A percentile compares a stretch with the other conserved stretches of the same genome.
phyloP scores from a whole-genome alignment of 2,113 vertebrate genomes.

The Thermophis baileyi region DNA sequence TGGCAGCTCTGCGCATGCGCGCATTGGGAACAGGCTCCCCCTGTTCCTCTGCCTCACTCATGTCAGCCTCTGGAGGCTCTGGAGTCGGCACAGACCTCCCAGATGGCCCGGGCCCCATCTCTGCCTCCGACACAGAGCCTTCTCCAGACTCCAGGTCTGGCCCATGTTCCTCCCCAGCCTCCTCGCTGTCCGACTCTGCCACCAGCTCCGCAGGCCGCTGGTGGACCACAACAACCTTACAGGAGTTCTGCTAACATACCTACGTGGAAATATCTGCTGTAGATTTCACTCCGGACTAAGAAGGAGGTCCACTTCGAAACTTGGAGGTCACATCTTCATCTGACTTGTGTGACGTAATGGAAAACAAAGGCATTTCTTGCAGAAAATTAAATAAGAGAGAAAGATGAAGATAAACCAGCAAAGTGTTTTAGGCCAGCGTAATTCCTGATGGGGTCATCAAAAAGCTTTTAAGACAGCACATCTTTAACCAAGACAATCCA shows the following conservation, averaged over 20 bases:
- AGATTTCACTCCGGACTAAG: not conserved
- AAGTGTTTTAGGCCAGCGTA: not conserved
- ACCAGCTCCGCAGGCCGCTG: no score
- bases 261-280: not conserved
- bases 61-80: no score
- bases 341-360: not conserved
- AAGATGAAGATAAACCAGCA: not conserved
- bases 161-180: no score
- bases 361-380: not conserved
- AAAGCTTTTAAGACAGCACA: not conserved
- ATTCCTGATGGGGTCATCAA: constrained; percentile 3
- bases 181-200: no score
- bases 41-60: no score
- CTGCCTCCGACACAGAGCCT: no score
- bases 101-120: no score
- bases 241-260: not conserved
- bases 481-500: constrained; percentile 7
- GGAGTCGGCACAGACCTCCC: no score
- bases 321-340: not conserved
- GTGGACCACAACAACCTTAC: no score
- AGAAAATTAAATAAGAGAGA: not conserved
- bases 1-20: no score
- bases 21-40: no score
- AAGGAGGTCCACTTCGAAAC: not conserved
- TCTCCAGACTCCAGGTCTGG: no score